Evolutionary conservation across 2,113 vertebrate genomes (phyloP).

Genomic region (Empidonax traillii): DNA sequence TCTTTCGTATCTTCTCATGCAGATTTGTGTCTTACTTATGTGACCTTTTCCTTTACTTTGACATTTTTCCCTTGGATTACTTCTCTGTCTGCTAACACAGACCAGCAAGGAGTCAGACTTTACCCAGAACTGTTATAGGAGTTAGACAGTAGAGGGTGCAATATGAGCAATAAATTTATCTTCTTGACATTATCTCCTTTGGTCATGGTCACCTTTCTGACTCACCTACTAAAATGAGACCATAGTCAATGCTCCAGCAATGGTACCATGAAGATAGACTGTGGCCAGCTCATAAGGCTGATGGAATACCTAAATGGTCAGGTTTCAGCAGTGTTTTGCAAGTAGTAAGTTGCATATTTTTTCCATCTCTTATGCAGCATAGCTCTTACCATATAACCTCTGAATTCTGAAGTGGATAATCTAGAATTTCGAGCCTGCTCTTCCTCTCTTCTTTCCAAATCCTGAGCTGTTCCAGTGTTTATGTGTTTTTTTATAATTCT

Average conservation of each 20-base stretch:
- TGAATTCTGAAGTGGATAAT: background rate
- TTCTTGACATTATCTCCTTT: background rate
- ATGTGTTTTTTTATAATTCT: background rate
- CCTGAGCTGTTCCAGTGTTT: background rate
- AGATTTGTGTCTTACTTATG: background rate
- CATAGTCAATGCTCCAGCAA: background rate
- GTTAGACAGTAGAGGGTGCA: constrained; percentile 73
- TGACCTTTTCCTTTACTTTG: background rate
- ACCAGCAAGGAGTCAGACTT: background rate
- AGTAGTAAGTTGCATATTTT: constrained; percentile 4
- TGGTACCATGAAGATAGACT: background rate
- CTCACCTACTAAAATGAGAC: background rate
- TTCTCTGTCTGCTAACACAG: background rate
- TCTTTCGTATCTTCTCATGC: background rate
- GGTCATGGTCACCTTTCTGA: background rate
- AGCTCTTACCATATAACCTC: background rate
- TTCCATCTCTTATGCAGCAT: background rate
- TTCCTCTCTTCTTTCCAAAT: background rate
- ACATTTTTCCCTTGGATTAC: background rate
- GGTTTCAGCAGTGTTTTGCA: constrained; percentile 23
- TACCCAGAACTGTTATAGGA: background rate
- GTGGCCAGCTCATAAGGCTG: background rate
- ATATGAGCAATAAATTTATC: constrained; percentile 46
- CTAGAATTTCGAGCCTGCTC: background rate
- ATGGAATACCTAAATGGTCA: background rate